A percentile compares a stretch with the other conserved stretches of the same genome.
Evolutionary conservation across 2,888 invertebrate genomes (phyloP).

Genomic region (Himalopsyche tibetana): DNA sequence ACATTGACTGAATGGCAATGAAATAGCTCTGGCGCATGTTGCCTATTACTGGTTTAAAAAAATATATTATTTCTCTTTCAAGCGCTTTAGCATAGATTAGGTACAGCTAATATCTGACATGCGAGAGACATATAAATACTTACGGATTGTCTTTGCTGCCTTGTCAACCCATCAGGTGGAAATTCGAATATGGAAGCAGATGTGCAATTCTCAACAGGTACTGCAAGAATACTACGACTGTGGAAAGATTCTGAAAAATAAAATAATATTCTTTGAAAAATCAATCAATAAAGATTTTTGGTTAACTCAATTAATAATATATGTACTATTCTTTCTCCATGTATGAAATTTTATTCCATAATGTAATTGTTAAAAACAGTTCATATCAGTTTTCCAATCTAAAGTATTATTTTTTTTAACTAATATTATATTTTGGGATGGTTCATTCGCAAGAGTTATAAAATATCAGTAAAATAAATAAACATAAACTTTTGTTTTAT

Average conservation of each 20-base stretch:
- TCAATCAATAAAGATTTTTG: neutral
- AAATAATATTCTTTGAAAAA: neutral
- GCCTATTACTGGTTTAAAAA: too few relatives aligned
- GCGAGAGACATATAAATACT: conserved; percentile 63
- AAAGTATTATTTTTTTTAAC: neutral
- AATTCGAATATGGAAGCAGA: conserved; percentile 87
- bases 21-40: too few relatives aligned
- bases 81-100: neutral
- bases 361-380: neutral
- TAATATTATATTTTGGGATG: neutral
- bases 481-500: neutral
- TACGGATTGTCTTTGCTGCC: conserved; percentile 79
- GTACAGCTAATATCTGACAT: too few relatives aligned
- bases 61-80: too few relatives aligned
- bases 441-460: neutral
- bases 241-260: conserved; percentile 49
- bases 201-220: conserved; percentile 79
- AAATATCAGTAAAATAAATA: neutral
- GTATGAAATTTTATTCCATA: too few relatives aligned
- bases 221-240: conserved; percentile 55
- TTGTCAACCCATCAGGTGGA: conserved; percentile 85
- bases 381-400: neutral
- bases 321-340: neutral
- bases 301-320: neutral
- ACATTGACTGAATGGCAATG: too few relatives aligned